Evolutionary conservation across 2,113 vertebrate genomes (phyloP), one percentile per base, ranked within the genome.

Genomic region (Epinephelus lanceolatus): DNA sequence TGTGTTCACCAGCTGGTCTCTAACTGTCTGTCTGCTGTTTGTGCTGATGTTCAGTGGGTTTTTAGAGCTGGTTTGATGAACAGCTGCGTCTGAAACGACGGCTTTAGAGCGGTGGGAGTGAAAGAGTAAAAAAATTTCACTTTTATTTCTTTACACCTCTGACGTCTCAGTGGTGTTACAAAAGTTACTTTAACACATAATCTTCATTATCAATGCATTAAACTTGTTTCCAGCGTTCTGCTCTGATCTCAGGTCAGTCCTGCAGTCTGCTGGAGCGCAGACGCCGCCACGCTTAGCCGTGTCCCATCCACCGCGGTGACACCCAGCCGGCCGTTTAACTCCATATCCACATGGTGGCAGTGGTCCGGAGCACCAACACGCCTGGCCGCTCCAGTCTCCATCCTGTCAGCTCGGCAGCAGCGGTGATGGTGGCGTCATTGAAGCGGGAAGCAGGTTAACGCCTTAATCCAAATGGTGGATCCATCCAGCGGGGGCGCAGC

Each of bases 401-500:
- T 75, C 76, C 82, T 15, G 84, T 83, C 86, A 21, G 78, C 78
- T 60, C 71, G 6, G 33, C 80, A 7, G 53, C 17, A 9, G 23
- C 18, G 27, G n/a, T 19, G 75, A 49, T 33, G 66, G 72, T 6
- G 62, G 49, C 66, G 60, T 12, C 69, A 6, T 6, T 40, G 85
- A 70, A 86, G 83, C 83, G 67, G 79, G 84, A 78, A 84, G 78
- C 80, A 15, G 68, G 86, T 82, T 81, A 93, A 93, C 75, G 52
- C 88, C 85, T 88, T 89, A 86, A 89, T 91, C 91, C 88, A 40
- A 81, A 65, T 11, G 76, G 73, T 79, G 89, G 85, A 78, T 79
- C 86, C 81, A 68, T 83, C 82, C 76, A 60, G 84, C 56, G 40
- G 78, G 65, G 17, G 70, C 51, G 77, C 88, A 88, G 85, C 85